Evolutionary conservation across 2,797 vertebrate genomes (phyloP).

Genomic region (Craterocephalus amniculus): DNA sequence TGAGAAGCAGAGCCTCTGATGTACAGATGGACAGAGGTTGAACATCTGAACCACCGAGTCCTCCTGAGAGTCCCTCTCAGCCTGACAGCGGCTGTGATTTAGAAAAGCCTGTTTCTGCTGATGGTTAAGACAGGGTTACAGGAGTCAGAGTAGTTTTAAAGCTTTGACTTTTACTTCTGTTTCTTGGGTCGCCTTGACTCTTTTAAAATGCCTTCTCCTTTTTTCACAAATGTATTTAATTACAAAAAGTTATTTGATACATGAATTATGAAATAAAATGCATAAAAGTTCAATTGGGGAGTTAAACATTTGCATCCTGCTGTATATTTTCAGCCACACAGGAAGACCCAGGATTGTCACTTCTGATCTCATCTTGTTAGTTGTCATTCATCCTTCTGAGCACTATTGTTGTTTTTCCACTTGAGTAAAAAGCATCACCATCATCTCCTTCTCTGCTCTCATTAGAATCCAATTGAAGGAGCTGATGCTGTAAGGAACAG

Average conservation of each 20-base stretch:
- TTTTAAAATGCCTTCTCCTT: no score
- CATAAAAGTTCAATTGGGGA: background rate
- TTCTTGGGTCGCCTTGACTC: no score
- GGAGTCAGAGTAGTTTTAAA: no score
- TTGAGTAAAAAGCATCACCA: conserved; percentile 52
- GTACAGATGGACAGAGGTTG: background rate
- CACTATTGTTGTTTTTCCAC: conserved; percentile 61
- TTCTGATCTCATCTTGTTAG: conserved; percentile 53
- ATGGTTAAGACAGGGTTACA: background rate
- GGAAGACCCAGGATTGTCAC: background rate
- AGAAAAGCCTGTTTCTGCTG: background rate
- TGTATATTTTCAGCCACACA: background rate
- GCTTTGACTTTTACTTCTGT: no score
- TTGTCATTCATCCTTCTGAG: conserved; percentile 55
- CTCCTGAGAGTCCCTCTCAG: background rate
- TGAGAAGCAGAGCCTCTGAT: background rate
- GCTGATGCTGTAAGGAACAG: conserved; percentile 45
- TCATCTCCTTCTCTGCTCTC: conserved; percentile 56
- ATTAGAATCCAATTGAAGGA: conserved; percentile 64
- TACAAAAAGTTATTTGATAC: background rate
- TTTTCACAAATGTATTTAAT: no score
- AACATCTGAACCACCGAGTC: background rate
- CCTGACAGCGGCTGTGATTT: background rate
- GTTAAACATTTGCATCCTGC: background rate
- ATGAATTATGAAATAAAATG: background rate